These are phyloP conservation scores for Eupleurogrammus muticus DNA, from an alignment of 2,797 vertebrate genomes.

Conservation along the genomic window DNA sequence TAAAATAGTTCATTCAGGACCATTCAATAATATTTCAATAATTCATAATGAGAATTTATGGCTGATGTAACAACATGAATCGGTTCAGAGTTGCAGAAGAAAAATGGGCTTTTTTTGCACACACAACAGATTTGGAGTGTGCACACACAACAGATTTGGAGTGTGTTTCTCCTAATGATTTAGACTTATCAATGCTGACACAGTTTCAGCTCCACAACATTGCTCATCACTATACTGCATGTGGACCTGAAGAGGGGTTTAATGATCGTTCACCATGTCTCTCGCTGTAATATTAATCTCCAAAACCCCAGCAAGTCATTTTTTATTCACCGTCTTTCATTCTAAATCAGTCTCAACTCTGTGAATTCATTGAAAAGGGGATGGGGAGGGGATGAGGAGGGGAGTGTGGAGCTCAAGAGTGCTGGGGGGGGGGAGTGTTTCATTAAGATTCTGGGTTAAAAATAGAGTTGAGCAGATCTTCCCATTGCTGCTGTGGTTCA, in stretches of 20 bases:
- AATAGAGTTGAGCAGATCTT: slow-evolving; percentile 69
- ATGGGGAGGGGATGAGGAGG: too few species aligned
- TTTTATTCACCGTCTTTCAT: slow-evolving; percentile 65
- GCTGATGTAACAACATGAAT: not conserved
- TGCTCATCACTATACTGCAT: slow-evolving; percentile 19
- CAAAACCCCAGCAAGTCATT: slow-evolving; percentile 43
- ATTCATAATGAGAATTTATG: not conserved
- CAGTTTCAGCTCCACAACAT: slow-evolving; percentile 29
- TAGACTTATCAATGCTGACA: slow-evolving; percentile 48
- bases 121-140: slow-evolving; percentile 27
- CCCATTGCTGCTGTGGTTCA: slow-evolving; percentile 58
- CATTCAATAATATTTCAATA: not conserved
- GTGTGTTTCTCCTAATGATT: slow-evolving; percentile 33
- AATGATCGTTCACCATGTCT: slow-evolving; percentile 39
- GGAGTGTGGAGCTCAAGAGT: slow-evolving; percentile 37
- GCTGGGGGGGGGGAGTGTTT: slow-evolving; percentile 64
- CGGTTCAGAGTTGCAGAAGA: not conserved
- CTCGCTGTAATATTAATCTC: slow-evolving; percentile 56
- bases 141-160: slow-evolving; percentile 16
- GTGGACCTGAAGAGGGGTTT: slow-evolving; percentile 17
- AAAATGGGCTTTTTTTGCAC: too few species aligned
- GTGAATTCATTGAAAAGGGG: slow-evolving; percentile 61
- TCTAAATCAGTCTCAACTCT: slow-evolving; percentile 68
- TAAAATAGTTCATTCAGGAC: not conserved
- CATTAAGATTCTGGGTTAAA: slow-evolving; percentile 80